Conservation (phyloP, 2,888 invertebrate species). For the Idaea dimidiata region DNA sequence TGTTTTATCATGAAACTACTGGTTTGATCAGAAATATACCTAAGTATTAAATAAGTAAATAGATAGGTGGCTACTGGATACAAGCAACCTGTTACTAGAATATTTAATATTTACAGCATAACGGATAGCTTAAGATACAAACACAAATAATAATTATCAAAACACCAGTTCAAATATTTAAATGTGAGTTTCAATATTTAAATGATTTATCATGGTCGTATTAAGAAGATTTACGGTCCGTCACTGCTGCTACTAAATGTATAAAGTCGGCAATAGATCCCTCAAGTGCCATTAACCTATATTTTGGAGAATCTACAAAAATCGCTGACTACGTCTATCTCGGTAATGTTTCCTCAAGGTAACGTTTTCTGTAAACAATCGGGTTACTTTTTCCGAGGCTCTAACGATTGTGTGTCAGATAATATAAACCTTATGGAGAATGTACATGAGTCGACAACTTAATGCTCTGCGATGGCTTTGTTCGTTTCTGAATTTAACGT, state of each 20-base stretch:
- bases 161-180: background rate
- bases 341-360: slow-evolving; percentile 21
- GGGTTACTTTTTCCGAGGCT: slow-evolving; percentile 17
- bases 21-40: no score
- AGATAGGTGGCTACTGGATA: no score
- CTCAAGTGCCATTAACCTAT: slow-evolving; percentile 9
- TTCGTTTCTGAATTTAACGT: slow-evolving; percentile 7
- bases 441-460: slow-evolving; percentile 13
- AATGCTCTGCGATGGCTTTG: slow-evolving; percentile 12
- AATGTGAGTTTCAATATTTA: background rate
- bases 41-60: no score
- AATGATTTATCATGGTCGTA: background rate
- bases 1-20: no score
- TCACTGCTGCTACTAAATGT: background rate
- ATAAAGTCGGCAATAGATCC: background rate
- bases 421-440: slow-evolving; percentile 11
- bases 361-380: slow-evolving; percentile 25
- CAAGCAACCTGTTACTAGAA: no score
- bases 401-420: slow-evolving; percentile 11
- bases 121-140: no score
- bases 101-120: no score
- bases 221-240: background rate
- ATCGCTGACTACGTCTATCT: slow-evolving; percentile 12
- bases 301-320: slow-evolving; percentile 14
- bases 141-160: background rate